A percentile compares a stretch with the other conserved stretches of the same genome.
These are phyloP conservation scores for Cotesia typhae DNA, from an alignment of 1,140 invertebrate genomes.

Conservation along the genomic window DNA sequence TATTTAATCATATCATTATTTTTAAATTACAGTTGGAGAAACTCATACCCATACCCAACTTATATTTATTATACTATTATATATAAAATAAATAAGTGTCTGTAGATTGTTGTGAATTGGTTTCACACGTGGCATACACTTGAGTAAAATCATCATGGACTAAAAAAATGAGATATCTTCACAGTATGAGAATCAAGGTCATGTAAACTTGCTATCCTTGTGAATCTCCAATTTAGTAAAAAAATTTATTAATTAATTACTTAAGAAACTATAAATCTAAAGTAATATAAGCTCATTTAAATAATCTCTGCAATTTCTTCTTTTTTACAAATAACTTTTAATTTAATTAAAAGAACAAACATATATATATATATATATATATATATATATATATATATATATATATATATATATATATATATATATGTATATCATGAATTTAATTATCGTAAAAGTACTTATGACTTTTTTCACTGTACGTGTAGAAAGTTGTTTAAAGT, in stretches of 20 bases:
- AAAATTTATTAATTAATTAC: too few relatives aligned
- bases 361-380: too few relatives aligned
- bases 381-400: too few relatives aligned
- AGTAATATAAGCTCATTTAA: too few relatives aligned
- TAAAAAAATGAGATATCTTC: conserved; percentile 45
- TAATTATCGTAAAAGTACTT: conserved; percentile 1
- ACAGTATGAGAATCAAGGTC: conserved; percentile 51
- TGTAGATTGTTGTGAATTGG: neutral
- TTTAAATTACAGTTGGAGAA: neutral
- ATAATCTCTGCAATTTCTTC: too few relatives aligned
- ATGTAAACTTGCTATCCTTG: conserved; percentile 18
- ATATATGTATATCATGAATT: too few relatives aligned
- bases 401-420: too few relatives aligned
- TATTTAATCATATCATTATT: neutral
- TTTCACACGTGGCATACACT: conserved; percentile 12
- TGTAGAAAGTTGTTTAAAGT: conserved; percentile 5
- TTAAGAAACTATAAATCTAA: too few relatives aligned
- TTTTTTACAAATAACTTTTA: too few relatives aligned
- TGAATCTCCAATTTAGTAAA: neutral
- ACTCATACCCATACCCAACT: neutral
- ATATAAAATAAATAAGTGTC: too few relatives aligned
- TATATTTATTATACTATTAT: neutral
- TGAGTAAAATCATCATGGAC: conserved; percentile 6
- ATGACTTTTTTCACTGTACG: neutral
- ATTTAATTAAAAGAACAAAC: too few relatives aligned